phyloP scores from a whole-genome alignment of 2,888 invertebrate genomes.

The Heliothis peltigera region DNA sequence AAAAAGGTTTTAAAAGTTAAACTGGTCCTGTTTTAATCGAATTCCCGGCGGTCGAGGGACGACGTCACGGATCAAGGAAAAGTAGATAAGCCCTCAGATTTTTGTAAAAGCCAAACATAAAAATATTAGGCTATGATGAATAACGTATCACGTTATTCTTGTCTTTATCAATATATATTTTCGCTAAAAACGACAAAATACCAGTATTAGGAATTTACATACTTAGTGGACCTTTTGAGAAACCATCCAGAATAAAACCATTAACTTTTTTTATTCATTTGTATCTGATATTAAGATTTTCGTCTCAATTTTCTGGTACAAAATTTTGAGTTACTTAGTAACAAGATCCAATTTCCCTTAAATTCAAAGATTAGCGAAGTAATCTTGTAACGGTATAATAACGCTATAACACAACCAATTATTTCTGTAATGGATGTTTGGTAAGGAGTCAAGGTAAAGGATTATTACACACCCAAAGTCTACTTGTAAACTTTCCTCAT shows the following conservation, averaged over 20 bases:
- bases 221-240: too few relatives aligned
- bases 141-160: background rate
- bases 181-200: too few relatives aligned
- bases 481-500: slow-evolving; percentile 52
- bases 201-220: too few relatives aligned
- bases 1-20: slow-evolving; percentile 77
- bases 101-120: slow-evolving; percentile 20
- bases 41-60: slow-evolving; percentile 69
- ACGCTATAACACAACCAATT: slow-evolving; percentile 30
- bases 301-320: background rate
- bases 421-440: slow-evolving; percentile 35
- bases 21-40: slow-evolving; percentile 79
- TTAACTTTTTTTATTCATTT: too few relatives aligned
- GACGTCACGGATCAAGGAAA: slow-evolving; percentile 47
- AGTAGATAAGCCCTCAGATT: slow-evolving; percentile 38
- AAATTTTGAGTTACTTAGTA: background rate
- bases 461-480: slow-evolving; percentile 24
- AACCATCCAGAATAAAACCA: too few relatives aligned
- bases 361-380: slow-evolving; percentile 6
- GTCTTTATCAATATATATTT: too few relatives aligned
- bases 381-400: slow-evolving; percentile 3
- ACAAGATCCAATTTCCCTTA: background rate
- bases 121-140: slow-evolving; percentile 30
- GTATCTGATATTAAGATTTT: background rate
- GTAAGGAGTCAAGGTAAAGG: slow-evolving; percentile 29